Evolutionary conservation across 1,140 invertebrate genomes (phyloP).

Genomic region (Luehdorfia chinensis): DNA sequence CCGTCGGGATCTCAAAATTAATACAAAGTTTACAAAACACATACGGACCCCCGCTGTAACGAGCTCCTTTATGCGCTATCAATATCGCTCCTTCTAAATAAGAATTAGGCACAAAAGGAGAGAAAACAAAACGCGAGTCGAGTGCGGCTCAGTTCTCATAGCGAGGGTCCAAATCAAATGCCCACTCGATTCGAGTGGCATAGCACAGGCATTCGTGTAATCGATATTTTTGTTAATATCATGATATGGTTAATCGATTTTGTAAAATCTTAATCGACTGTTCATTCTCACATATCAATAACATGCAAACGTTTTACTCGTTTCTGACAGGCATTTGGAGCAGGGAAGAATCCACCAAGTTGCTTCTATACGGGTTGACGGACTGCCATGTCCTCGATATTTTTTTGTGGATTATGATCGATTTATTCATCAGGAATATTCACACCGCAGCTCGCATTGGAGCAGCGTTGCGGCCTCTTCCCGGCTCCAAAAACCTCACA

Average conservation of each 20-base stretch:
- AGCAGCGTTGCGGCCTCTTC: too few relatives aligned
- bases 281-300: too few relatives aligned
- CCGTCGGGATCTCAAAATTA: constrained; percentile 23
- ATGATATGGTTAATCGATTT: too few relatives aligned
- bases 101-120: constrained; percentile 30
- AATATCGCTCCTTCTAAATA: constrained; percentile 29
- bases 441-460: too few relatives aligned
- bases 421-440: too few relatives aligned
- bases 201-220: constrained; percentile 30
- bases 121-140: constrained; percentile 32
- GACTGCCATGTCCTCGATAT: too few relatives aligned
- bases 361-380: too few relatives aligned
- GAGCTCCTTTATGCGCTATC: constrained; percentile 20
- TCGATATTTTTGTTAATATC: constrained; percentile 41
- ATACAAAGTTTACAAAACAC: constrained; percentile 37
- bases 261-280: constrained; percentile 14
- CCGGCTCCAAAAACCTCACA: too few relatives aligned
- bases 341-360: too few relatives aligned
- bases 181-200: constrained; percentile 28
- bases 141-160: constrained; percentile 29
- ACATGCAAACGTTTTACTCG: too few relatives aligned
- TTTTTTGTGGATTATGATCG: too few relatives aligned
- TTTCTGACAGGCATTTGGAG: too few relatives aligned
- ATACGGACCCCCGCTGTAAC: constrained; percentile 14
- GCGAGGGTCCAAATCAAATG: constrained; percentile 19